Evolutionary conservation across 2,113 vertebrate species (phyloP), one percentile per base, ranked within the genome.

Genomic region (Maccullochella peelii): DNA sequence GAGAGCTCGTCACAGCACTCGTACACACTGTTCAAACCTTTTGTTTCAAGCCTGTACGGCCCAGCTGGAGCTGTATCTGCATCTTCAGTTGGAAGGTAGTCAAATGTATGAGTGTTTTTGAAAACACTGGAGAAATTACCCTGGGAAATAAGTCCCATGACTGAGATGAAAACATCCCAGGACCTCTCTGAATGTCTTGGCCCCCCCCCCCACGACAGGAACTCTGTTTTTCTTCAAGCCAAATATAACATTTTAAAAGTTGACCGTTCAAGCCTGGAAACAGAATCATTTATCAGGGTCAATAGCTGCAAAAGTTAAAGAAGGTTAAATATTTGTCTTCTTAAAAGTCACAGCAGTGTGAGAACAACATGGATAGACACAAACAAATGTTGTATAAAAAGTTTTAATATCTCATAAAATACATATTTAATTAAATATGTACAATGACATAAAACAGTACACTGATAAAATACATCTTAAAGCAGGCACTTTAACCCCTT

Each of bases 391-490:
- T 82, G 77, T 95, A 93, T 94, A 95, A 95, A 94, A 88, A 72
- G 42, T 79, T 94, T 95, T 95, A 94, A 92, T 94, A 94, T 73
- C 87, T 67, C 81, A 92, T 93, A 95, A 95, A 94, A 95, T 93
- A 93, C 92, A 92, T 82, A 94, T 90, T 88, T 92, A 73, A 77
- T 80, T 94, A 93, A 94, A 94, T 94, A 94, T 90, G 82, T 85
- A 92, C 69, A 93, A 85, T 57, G 42, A 92, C 71, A 77, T 42
- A 87, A 87, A 93, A 88, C 89, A 85, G 80, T 67, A 88, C 88
- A 93, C 25, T 73, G 74, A 92, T 91, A 74, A 92, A 94, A 94
- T 87, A 86, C 18, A 44, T 47, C 54, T 88, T 80, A 44, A 89
- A 90, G 91, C 90, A 82, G 89, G 92, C 91, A 93, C 40, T 9